Base-by-base conservation (phyloP, 2,888 invertebrate genomes). In the Melikaiella ostensackeni region DNA sequence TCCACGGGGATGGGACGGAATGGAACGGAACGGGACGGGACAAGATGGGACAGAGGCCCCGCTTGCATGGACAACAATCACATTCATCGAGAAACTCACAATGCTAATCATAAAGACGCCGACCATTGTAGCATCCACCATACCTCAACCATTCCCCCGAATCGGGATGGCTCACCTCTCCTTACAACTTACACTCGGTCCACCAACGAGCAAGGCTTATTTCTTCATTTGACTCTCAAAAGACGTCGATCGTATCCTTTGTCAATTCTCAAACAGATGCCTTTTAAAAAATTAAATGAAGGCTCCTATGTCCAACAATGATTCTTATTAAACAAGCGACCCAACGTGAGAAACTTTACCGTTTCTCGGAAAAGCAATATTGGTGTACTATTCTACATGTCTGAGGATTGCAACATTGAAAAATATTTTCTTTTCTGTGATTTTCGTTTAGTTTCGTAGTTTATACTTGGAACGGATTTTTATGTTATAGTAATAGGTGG, bases 81-180 rank as follows among this genome's bases (percentile, higher is more conserved):
- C 90, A 91, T 91, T 91, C 91, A 91, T 90, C 89, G 89, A 85
- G 86, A 73, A 82, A 85, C 88, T 85, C 88, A 89, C 90, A 90
- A 91, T 91, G 89, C 90, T 91, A 91, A 91, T 91, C 91, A 88
- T 90, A 90, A 90, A 91, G 90, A 91, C 89, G 89, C 91, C 89
- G 90, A 88, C 89, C 89, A 89, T 91, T 90, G 89, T 88, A 87
- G 86, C 88, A 85, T 85, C 85, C 85, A 86, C 81, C 81, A 82
- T 81, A 78, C 77, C 78, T 42, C 77, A 77, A 80, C 77, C 81
- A 76, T 79, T 79, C 80, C 78, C 74, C 81, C 80, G 80, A 81
- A 82, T 82, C 79, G 80, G 81, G 79, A 81, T 78, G 80, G 50
- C 70, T 70, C 70, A 50, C 30, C 27, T 70, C 70, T 70, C 46